phyloP scores from a whole-genome alignment of 2,113 vertebrate genomes.

The Nycticebus coucang region DNA sequence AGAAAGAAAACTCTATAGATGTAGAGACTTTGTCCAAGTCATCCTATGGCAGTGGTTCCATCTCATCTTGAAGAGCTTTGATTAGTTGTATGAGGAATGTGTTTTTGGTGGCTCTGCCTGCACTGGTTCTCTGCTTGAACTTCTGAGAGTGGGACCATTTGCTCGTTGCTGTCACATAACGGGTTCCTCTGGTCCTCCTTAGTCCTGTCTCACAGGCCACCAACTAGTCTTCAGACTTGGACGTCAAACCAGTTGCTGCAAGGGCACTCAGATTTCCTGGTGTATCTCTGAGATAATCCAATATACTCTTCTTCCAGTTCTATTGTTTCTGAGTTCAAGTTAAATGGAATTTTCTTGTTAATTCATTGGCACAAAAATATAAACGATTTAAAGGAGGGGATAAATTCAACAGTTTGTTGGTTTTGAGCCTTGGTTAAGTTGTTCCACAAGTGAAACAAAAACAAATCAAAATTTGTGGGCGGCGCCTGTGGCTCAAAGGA shows the following conservation, averaged over 20 bases:
- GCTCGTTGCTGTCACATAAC: neutral
- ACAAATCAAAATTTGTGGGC: neutral
- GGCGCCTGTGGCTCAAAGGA: no score
- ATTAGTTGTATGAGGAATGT: neutral
- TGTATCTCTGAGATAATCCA: neutral
- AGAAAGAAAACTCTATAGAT: neutral
- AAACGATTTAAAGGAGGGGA: neutral
- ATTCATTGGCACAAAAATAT: neutral
- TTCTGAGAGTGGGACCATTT: neutral
- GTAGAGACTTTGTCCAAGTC: neutral
- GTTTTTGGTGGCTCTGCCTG: neutral
- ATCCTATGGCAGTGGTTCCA: neutral
- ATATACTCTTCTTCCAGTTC: neutral
- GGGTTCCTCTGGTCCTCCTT: neutral
- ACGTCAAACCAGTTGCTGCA: neutral
- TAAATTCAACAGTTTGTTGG: constrained; percentile 22
- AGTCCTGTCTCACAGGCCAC: neutral
- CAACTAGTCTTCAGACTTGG: neutral
- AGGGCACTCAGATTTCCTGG: neutral
- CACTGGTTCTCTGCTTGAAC: neutral
- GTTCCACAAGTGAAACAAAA: neutral
- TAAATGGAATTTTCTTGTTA: constrained; percentile 14
- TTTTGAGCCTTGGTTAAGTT: neutral
- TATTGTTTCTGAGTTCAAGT: neutral
- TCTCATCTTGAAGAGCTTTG: neutral